Evolutionary conservation across 2,797 vertebrate genomes (phyloP).

Genomic region (Acipenser transmontanus): DNA sequence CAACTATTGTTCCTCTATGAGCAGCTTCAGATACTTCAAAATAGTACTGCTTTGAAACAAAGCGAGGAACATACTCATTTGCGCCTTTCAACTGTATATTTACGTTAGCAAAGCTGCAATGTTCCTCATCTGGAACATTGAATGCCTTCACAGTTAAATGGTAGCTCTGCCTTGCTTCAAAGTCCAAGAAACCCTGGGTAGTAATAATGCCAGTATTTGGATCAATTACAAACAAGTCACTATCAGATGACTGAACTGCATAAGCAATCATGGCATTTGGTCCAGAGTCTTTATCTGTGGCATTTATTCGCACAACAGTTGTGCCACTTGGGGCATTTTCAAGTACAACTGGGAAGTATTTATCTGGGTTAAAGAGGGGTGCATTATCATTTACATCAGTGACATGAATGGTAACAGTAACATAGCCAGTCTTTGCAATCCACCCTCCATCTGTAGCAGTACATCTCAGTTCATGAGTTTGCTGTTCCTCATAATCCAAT

Average conservation of each 20-base stretch:
- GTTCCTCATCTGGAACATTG: constrained; percentile 92
- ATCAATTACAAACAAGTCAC: constrained; percentile 92
- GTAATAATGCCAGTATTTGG: constrained; percentile 90
- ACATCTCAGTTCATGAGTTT: constrained; percentile 78
- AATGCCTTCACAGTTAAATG: constrained; percentile 91
- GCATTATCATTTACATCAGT: constrained; percentile 91
- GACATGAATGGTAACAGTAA: constrained; percentile 74
- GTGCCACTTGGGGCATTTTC: constrained; percentile 97
- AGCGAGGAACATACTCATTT: constrained; percentile 95
- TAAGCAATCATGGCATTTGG: constrained; percentile 84
- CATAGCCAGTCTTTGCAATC: constrained; percentile 84
- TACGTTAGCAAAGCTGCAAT: constrained; percentile 88
- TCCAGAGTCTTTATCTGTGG: constrained; percentile 79
- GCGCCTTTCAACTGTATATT: constrained; percentile 86
- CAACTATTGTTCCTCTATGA: constrained; percentile 76
- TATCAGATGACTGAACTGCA: constrained; percentile 88
- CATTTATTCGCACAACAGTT: constrained; percentile 82
- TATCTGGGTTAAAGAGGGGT: constrained; percentile 75
- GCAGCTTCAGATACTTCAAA: constrained; percentile 95
- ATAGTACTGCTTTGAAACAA: constrained; percentile 95
- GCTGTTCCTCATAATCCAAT: constrained; percentile 80
- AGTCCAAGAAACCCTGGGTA: constrained; percentile 97
- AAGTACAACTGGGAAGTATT: constrained; percentile 81
- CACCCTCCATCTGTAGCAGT: constrained; percentile 88
- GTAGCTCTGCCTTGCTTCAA: constrained; percentile 92